phyloP scores from a whole-genome alignment of 2,888 invertebrate genomes.

The Tricholauxania praeusta region DNA sequence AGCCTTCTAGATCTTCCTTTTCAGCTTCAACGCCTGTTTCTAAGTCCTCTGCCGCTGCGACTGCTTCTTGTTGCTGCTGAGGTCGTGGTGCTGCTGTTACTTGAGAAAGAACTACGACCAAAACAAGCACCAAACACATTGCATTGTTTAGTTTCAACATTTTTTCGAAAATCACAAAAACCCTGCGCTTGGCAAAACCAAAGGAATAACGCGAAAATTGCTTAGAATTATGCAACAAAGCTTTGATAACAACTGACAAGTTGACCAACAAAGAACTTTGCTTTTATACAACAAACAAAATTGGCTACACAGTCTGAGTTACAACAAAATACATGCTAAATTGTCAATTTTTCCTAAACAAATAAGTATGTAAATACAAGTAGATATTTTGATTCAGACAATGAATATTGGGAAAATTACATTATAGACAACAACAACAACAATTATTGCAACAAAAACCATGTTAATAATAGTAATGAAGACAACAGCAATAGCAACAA shows the following conservation, averaged over 20 bases:
- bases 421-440: slow-evolving; percentile 14
- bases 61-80: slow-evolving; percentile 45
- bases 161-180: too few relatives aligned
- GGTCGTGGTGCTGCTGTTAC: slow-evolving; percentile 53
- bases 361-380: background rate
- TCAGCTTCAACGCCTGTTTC: slow-evolving; percentile 54
- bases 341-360: background rate
- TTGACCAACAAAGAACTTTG: slow-evolving; percentile 49
- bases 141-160: slow-evolving; percentile 48
- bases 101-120: slow-evolving; percentile 40
- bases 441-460: slow-evolving; percentile 23
- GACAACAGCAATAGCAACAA: background rate
- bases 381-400: slow-evolving; percentile 5
- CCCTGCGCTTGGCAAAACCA: too few relatives aligned
- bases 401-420: slow-evolving; percentile 10
- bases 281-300: slow-evolving; percentile 55
- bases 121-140: slow-evolving; percentile 43
- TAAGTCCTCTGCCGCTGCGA: slow-evolving; percentile 51
- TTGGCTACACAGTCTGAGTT: slow-evolving; percentile 30
- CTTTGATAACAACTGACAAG: slow-evolving; percentile 61
- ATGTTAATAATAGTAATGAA: slow-evolving; percentile 42
- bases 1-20: slow-evolving; percentile 61
- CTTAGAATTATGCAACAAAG: background rate
- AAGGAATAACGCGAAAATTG: too few relatives aligned
- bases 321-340: slow-evolving; percentile 29